These are phyloP conservation scores for Myotis findleyi DNA, from an alignment of 2,797 vertebrate species.

Conservation along the genomic window DNA sequence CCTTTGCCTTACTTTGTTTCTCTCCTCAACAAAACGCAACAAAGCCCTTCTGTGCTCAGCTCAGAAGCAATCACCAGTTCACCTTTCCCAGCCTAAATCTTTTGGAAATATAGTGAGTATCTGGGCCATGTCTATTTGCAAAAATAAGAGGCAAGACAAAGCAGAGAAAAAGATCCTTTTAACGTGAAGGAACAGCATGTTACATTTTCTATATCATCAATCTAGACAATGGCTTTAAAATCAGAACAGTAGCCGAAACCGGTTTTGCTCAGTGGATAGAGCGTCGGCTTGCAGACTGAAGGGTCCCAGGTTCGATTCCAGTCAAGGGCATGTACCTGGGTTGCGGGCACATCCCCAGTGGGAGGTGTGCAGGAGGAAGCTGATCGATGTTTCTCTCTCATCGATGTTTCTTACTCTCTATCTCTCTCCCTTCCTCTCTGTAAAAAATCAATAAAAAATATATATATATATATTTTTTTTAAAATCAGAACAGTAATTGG, in stretches of 20 bases:
- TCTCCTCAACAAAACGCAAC: neutral
- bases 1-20: neutral
- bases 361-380: no score
- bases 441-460: no score
- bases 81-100: neutral
- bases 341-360: no score
- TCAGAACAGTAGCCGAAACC: neutral
- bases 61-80: neutral
- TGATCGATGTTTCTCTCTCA: no score
- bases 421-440: no score
- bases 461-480: neutral
- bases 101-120: neutral
- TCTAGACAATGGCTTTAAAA: neutral
- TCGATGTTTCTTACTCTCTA: no score
- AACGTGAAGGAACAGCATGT: neutral
- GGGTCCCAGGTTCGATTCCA: no score
- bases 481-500: neutral
- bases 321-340: no score
- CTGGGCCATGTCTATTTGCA: neutral
- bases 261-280: no score
- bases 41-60: neutral
- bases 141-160: slow-evolving; percentile 43
- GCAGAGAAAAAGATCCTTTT: neutral
- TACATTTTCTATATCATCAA: neutral
- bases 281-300: no score